Evolutionary conservation across 2,113 vertebrate genomes (phyloP), one percentile per base, ranked within the genome.

Genomic region (Hemichromis elongatus): DNA sequence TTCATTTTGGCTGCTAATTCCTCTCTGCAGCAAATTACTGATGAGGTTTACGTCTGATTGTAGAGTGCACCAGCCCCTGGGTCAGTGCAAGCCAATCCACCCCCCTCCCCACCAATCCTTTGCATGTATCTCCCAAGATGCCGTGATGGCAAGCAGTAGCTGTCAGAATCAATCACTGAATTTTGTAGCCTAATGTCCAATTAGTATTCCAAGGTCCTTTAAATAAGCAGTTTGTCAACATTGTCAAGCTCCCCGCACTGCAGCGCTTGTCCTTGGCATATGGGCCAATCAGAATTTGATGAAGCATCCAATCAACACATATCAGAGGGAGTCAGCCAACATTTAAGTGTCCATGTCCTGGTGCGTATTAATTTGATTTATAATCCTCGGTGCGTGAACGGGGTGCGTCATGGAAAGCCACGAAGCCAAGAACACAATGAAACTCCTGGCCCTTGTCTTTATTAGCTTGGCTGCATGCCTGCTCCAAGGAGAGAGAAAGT

Each of bases 151-250:
- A 79, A 82, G 89, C 12, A 0, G 47, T 54, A 80, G 77, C 87
- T 89, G 90, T 92, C 91, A 52, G 18, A 91, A 85, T 91, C 85
- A 77, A 80, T 93, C 80, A 73, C 26, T 21, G 21, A 63, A 79
- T 87, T 90, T 68, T 85, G 63, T 50, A 6, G 56, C 66, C 82
- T 91, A 89, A 91, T 90, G 77, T 81, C 84, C 89, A 90, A 86
- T 94, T 92, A 92, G 88, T 89, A 82, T 92, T 88, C 89, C 90
- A 84, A 92, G 90, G 86, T 91, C 89, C 81, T 86, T 90, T 84
- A 87, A 91, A 93, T 92, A 88, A 90, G 86, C 90, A 40, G 84
- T 92, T 93, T 90, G 90, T 93, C 92, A 92, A 92, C 88, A 79
- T 53, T 82, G 80, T 87, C 77, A 70, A 88, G 61, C 55, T 12